Base-by-base conservation (phyloP, 1,140 invertebrate genomes). In the Plodia interpunctella region DNA sequence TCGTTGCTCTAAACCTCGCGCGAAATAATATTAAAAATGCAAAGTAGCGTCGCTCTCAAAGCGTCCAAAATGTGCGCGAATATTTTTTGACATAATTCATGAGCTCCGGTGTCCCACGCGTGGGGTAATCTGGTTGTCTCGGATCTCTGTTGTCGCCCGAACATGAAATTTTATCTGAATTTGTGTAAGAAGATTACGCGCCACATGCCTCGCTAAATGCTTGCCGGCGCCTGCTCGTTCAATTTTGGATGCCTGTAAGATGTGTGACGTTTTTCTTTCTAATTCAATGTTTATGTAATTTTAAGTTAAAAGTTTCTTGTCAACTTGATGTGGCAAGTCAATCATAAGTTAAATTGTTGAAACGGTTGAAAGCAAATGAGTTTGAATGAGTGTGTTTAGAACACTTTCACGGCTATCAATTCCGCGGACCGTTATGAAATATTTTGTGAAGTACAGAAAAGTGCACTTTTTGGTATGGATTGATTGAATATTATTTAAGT, bases 21-120 rank as follows among this genome's bases (percentile, higher is more conserved):
- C 38, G 38, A 44, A 44, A 44, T 44, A 44, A 44, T n/a, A 44
- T 44, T 44, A 44, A 44, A 44, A 44, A 44, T 44, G 38, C 38
- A 44, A 44, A 44, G 15, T n/a, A 44, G 38, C 38, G 30, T 32
- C 30, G 38, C 38, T 44, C 13, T 44, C 38, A 44, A 44, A 44
- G 38, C 38, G 38, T 44, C 10, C 38, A 44, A 44, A 44, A 44
- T 44, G 15, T 44, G 6, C 13, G 13, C 5, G 38, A 44, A 44
- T 15, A 44, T 44, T 44, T 44, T 44, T 44, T n/a, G 15, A 10
- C 38, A 44, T 44, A 44, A 44, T 44, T 15, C 38, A 44, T 44
- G n/a, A 44, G 38, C 38, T 35, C 9, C 13, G 32, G 32, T 13
- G 32, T 35, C 32, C 38, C 38, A 17, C 13, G 38, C 38, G 38